Base-by-base conservation (phyloP, 2,797 vertebrate species). In the Graptemys geographica region DNA sequence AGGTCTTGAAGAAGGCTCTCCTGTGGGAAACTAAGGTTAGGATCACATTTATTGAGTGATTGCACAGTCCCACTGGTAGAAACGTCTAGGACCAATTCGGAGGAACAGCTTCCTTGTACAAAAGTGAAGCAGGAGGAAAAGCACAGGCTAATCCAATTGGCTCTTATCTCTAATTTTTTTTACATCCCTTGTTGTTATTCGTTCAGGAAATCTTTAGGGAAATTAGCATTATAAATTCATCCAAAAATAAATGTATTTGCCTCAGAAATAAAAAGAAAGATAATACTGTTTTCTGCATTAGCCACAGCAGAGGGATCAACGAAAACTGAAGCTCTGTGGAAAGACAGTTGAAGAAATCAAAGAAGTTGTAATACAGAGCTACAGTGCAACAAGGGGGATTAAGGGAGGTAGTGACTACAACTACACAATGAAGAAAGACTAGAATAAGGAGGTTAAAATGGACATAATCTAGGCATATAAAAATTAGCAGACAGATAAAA, bases 171-270 rank as follows among this genome's bases (percentile, higher is more conserved):
- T 79, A 79, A 25, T 41, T 1, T 0, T 0, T 21, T 53, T 25
- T n/a, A 81, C 56, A 74, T 23, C 33, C 85, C 83, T 11, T 4
- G 59, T 12, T 62, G 62, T 31, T 90, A 90, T 0, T 27, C 82
- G 90, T 69, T 53, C 90, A 83, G 91, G 91, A 96, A 88, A 57
- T 79, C 91, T 96, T 86, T 49, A 83, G 16, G 78, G 72, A 94
- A 79, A 2, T 37, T 65, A 95, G 59, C 0, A 1, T 90, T 95
- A 94, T 1, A 74, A 86, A 79, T 85, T 93, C 56, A 55, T 44
- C 91, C 41, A 18, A 57, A 96, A 96, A 93, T 52, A 93, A 96
- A 96, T 16, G 28, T 28, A n/a, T 96, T 93, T 56, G 11, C 81
- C 1, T 55, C 47, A 69, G 85, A 94, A 88, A 95, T 96, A 87